Base-by-base conservation (phyloP, 2,888 invertebrate species). In the Drosophila diplacantha region DNA sequence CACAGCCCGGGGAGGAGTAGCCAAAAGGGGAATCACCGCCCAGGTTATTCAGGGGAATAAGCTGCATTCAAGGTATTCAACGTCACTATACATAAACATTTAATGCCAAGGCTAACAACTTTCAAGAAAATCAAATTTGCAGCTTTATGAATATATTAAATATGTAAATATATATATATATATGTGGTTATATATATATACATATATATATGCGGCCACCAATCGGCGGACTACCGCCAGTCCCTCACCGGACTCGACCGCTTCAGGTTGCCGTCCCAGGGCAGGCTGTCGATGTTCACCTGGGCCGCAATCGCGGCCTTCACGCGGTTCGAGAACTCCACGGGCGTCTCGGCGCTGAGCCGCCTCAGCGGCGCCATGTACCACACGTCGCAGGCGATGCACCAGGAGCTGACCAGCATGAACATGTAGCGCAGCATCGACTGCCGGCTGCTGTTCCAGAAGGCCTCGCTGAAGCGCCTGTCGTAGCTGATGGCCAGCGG, bases 401-500 rank as follows among this genome's bases (percentile, higher is more conserved):
- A 56, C 83, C 78, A 78, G 5, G 78, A 81, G 1, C 71, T 67
- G 22, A 78, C 56, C 14, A 78, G 34, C 69, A 68, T 65, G 1
- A 72, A 5, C 11, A 81, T 60, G 37, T 83, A 83, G 24, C 67
- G 75, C 18, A 81, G 18, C 67, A 74, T 78, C 6, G 83, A 69
- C 50, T 56, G 64, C 0, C 83, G 58, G 4, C 63, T 64, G 58
- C 83, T 78, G 35, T 78, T 79, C 78, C 83, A 78, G 43, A 69
- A 78, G 56, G 81, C 75, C 12, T 78, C 83, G 1, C 83, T 78
- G 26, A 69, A 78, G 3, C 75, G 75, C 0, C 78, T 64, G 35
- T 75, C 94, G 87, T 70, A 91, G 91, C 98, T 98, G 80, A 99
- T 96, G 12, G 99, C 98, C 3, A 97, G 98, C 0, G 99, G 99